These are phyloP conservation scores for Parambassis ranga DNA, from an alignment of 2,797 vertebrate species.

Conservation along the genomic window DNA sequence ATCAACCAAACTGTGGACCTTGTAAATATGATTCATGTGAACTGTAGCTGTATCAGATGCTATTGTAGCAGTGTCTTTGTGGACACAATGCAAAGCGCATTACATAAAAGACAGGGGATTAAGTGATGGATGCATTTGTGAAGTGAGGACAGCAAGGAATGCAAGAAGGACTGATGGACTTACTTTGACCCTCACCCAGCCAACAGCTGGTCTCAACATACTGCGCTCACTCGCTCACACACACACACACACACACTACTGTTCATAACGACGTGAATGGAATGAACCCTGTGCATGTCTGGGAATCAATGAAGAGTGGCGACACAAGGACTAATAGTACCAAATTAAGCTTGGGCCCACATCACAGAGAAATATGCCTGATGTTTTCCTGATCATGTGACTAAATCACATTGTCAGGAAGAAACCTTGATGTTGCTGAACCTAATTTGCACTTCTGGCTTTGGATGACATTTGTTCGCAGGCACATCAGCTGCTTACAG, in stretches of 20 bases:
- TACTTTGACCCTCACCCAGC: conserved; percentile 27
- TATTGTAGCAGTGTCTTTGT: too few relatives aligned
- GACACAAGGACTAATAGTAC: background rate
- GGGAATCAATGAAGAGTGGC: conserved; percentile 15
- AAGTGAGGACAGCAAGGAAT: conserved; percentile 40
- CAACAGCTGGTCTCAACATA: conserved; percentile 54
- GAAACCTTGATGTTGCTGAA: background rate
- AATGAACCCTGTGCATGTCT: conserved; percentile 1
- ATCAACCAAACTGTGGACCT: background rate
- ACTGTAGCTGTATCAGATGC: too few relatives aligned
- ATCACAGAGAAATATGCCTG: conserved; percentile 14
- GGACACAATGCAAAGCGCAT: too few relatives aligned
- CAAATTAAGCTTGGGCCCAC: background rate
- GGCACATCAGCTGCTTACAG: too few relatives aligned
- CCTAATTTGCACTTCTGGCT: background rate
- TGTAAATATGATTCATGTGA: too few relatives aligned
- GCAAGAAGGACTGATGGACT: conserved; percentile 20
- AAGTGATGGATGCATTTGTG: conserved; percentile 20
- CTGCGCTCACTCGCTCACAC: background rate
- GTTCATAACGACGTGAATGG: conserved; percentile 18
- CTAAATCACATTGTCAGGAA: background rate
- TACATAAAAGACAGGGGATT: conserved; percentile 56
- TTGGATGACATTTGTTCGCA: background rate
- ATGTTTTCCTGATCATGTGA: conserved; percentile 4
- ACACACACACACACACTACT: background rate